phyloP scores from a whole-genome alignment of 2,888 invertebrate genomes.

The Agonopterix alstromeriana region DNA sequence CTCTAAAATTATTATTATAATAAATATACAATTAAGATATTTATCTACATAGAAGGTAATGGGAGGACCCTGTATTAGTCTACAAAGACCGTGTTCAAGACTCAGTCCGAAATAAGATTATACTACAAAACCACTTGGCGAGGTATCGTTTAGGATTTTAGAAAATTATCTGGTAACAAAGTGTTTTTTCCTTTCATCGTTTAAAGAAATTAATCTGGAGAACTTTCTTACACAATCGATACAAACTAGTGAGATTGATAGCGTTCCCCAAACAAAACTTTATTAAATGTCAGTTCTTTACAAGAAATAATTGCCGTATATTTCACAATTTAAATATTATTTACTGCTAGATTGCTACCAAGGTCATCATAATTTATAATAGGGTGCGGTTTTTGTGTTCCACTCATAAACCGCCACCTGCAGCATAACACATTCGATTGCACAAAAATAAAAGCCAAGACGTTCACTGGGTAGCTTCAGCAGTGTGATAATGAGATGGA shows the following conservation, averaged over 20 bases:
- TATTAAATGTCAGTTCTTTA: no score
- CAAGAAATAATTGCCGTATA: no score
- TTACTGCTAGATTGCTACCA: conserved; percentile 1
- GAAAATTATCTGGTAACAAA: conserved; percentile 46
- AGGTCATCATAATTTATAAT: no score
- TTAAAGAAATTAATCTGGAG: no score
- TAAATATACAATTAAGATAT: conserved; percentile 35
- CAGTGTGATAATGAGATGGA: conserved; percentile 69
- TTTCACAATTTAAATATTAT: neutral
- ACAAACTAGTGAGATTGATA: no score
- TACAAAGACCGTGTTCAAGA: conserved; percentile 23
- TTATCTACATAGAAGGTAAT: conserved; percentile 54
- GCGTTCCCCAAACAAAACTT: no score
- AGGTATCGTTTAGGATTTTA: conserved; percentile 38
- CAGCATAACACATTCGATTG: conserved; percentile 21
- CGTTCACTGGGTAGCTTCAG: conserved; percentile 68
- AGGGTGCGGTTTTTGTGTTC: no score
- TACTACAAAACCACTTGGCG: conserved; percentile 42
- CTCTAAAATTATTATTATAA: conserved; percentile 35
- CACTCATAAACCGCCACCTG: no score
- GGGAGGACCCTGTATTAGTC: conserved; percentile 64
- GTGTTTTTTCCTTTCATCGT: no score
- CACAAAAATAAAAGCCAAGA: conserved; percentile 36
- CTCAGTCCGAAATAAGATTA: neutral
- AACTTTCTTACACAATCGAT: no score